Conservation (phyloP, 92 coral and sea anemone genomes). For the Meandrina meandrites region DNA sequence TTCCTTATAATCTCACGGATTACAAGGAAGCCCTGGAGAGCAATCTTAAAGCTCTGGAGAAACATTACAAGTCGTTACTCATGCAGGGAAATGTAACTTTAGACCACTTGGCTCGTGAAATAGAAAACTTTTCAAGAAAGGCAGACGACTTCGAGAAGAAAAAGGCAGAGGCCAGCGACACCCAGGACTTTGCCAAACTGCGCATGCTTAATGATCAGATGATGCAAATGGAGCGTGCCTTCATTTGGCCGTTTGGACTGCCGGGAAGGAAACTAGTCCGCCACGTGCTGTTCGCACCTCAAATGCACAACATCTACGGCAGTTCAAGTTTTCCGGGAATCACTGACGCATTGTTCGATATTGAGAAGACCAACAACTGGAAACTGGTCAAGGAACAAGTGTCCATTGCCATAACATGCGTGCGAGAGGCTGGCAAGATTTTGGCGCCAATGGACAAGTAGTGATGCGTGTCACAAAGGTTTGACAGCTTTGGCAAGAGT, state of each 20-base stretch:
- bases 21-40: conserved; percentile 46
- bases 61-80: conserved; percentile 38
- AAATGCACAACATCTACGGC: conserved; percentile 66
- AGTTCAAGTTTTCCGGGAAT: conserved; percentile 77
- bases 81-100: conserved; percentile 55
- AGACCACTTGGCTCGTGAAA: conserved; percentile 45
- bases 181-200: conserved; percentile 60
- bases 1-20: conserved; percentile 66
- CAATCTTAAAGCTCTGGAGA: conserved; percentile 35
- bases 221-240: conserved; percentile 76
- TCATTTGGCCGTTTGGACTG: conserved; percentile 76
- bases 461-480: neutral
- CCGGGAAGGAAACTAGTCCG: conserved; percentile 79
- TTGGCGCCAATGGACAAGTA: conserved; percentile 36
- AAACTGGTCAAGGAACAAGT: conserved; percentile 70
- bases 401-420: conserved; percentile 73
- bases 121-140: conserved; percentile 37
- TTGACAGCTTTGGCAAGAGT: neutral
- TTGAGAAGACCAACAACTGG: conserved; percentile 72
- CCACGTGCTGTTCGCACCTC: conserved; percentile 86
- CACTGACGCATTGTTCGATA: conserved; percentile 67
- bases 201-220: conserved; percentile 87
- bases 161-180: conserved; percentile 11
- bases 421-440: conserved; percentile 67
- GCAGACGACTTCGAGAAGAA: conserved; percentile 52